Evolutionary conservation across 1,140 invertebrate genomes (phyloP).

Genomic region (Zaprionus lachaisei): DNA sequence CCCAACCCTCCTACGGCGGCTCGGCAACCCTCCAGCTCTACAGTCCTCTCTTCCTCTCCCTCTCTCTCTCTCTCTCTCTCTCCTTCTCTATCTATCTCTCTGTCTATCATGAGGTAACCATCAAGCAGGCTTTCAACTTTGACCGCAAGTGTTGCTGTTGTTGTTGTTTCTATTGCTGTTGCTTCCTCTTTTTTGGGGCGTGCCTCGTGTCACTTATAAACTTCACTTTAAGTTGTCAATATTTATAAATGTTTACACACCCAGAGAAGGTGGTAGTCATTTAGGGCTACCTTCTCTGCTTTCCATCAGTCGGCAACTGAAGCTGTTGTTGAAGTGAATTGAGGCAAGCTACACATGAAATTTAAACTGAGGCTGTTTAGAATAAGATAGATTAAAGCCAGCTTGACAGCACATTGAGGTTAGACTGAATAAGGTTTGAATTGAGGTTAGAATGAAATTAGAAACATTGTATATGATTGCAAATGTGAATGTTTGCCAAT

Average conservation of each 20-base stretch:
- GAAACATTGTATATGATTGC: not conserved
- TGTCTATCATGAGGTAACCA: constrained; percentile 54
- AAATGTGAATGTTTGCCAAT: not conserved
- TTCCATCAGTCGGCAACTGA: constrained; percentile 3
- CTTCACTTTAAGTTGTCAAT: constrained; percentile 81
- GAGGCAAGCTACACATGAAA: not conserved
- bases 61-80: not conserved
- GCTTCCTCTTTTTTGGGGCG: constrained; percentile 59
- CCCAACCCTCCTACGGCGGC: constrained; percentile 50
- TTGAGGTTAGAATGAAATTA: not conserved
- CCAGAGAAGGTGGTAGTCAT: constrained; percentile 7
- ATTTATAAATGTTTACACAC: constrained; percentile 80
- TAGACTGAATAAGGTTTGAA: too few relatives aligned
- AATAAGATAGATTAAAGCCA: too few relatives aligned
- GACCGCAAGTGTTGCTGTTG: constrained; percentile 70
- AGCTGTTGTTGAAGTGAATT: not conserved
- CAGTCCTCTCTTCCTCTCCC: not conserved
- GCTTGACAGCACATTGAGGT: too few relatives aligned
- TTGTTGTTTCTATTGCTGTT: constrained; percentile 44
- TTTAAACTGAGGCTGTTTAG: not conserved
- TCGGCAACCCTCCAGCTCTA: constrained; percentile 3
- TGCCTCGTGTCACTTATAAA: constrained; percentile 75
- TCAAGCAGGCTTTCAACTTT: constrained; percentile 79
- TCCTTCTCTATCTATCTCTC: not conserved
- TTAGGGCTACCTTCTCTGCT: not conserved